Evolutionary conservation across 2,888 invertebrate genomes (phyloP).

Genomic region (Orchesellides sinensis): DNA sequence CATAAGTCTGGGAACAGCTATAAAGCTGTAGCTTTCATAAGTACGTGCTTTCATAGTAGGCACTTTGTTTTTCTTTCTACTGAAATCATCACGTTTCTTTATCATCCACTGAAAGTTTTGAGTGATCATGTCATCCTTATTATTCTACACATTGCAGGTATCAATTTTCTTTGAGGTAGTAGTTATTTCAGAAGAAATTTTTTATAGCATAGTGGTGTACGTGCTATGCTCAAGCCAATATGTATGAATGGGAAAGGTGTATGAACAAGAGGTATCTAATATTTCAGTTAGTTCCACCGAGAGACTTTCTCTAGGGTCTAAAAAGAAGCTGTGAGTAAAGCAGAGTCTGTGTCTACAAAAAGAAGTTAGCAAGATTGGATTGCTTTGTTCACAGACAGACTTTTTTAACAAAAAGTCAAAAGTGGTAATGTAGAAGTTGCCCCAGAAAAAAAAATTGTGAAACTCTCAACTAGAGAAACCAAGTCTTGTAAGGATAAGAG

Average conservation of each 20-base stretch:
- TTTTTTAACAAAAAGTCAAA: constrained; percentile 43
- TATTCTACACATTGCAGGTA: constrained; percentile 13
- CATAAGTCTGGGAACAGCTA: no score
- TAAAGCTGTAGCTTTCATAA: constrained; percentile 20
- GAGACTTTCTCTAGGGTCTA: constrained; percentile 45
- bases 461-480: constrained; percentile 30
- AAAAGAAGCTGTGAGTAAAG: constrained; percentile 22
- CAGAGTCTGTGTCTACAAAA: constrained; percentile 30
- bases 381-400: constrained; percentile 49
- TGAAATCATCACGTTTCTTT: constrained; percentile 41
- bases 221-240: no score
- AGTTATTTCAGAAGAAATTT: no score
- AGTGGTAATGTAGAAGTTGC: constrained; percentile 58
- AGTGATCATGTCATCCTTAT: constrained; percentile 18
- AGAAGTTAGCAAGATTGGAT: constrained; percentile 54
- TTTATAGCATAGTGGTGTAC: no score
- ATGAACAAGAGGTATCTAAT: constrained; percentile 45
- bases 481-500: constrained; percentile 7
- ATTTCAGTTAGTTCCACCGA: constrained; percentile 49
- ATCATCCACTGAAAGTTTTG: constrained; percentile 20
- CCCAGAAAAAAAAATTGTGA: constrained; percentile 48
- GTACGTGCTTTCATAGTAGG: constrained; percentile 19
- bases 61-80: constrained; percentile 24
- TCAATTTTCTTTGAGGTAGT: constrained; percentile 1
- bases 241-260: constrained; percentile 1